phyloP scores from a whole-genome alignment of 2,888 invertebrate species.

The Ischnus inquisitorius region DNA sequence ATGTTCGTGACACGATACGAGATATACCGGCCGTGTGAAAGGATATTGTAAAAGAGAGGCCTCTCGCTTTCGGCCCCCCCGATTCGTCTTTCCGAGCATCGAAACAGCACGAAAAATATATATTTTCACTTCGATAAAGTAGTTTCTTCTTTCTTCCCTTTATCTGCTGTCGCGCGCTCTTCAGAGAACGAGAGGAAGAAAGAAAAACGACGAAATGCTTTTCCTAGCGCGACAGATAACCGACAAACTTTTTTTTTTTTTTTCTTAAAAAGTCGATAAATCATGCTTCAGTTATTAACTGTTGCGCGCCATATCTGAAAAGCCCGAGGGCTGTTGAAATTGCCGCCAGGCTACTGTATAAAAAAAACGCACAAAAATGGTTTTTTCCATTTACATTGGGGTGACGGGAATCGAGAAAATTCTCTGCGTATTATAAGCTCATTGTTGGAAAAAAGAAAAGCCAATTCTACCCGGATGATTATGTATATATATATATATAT shows the following conservation, averaged over 20 bases:
- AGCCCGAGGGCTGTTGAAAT: too few species aligned
- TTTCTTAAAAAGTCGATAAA: neutral
- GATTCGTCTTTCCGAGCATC: slow-evolving; percentile 29
- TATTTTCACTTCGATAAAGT: neutral
- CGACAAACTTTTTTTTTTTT: neutral
- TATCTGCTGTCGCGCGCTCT: too few species aligned
- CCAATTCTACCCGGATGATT: slow-evolving; percentile 11
- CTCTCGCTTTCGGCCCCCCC: too few species aligned
- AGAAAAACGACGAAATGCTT: slow-evolving; percentile 14
- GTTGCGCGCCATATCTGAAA: neutral
- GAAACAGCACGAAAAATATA: neutral
- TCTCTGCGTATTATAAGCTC: neutral
- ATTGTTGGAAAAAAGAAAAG: slow-evolving; percentile 3
- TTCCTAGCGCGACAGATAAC: neutral
- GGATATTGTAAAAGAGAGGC: slow-evolving; percentile 21
- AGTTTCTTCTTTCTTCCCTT: neutral
- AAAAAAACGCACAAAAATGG: too few species aligned
- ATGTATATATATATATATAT: neutral
- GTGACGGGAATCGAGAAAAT: neutral
- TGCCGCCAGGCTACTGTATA: too few species aligned
- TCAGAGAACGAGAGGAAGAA: neutral
- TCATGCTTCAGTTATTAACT: slow-evolving; percentile 6
- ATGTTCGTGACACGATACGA: slow-evolving; percentile 45
- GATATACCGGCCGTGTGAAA: slow-evolving; percentile 35
- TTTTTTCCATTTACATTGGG: neutral